Evolutionary conservation across 2,888 invertebrate genomes (phyloP).

Genomic region (Ecliptopera silaceata): DNA sequence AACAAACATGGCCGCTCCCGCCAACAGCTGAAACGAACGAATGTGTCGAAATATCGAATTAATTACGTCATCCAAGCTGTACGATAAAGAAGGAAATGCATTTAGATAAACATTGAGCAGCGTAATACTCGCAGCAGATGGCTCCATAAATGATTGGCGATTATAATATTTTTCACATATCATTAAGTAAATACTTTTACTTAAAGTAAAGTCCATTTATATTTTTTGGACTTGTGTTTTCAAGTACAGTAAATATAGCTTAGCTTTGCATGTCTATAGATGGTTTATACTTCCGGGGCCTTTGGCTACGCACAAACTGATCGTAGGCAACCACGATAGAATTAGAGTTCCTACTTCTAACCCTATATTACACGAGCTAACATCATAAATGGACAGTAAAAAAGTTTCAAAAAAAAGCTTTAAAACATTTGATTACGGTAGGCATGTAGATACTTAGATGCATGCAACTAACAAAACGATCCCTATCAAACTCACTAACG

Average conservation of each 20-base stretch:
- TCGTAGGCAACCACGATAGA: no score
- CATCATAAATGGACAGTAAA: no score
- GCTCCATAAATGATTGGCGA: slow-evolving; percentile 1
- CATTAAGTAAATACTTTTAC: no score
- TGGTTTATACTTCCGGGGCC: no score
- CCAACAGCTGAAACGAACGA: slow-evolving; percentile 49
- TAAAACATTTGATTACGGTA: slow-evolving; percentile 5
- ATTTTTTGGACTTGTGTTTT: no score
- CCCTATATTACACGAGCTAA: no score
- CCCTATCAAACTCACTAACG: slow-evolving; percentile 22
- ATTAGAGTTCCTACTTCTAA: no score
- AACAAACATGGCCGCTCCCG: slow-evolving; percentile 63
- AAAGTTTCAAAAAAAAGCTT: neutral
- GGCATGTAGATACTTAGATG: neutral
- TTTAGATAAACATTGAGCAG: slow-evolving; percentile 12
- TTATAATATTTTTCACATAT: slow-evolving; percentile 13
- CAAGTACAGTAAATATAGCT: no score
- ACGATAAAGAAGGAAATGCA: slow-evolving; percentile 35
- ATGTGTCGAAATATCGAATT: slow-evolving; percentile 61
- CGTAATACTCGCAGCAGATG: slow-evolving; percentile 18
- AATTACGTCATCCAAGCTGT: slow-evolving; percentile 46
- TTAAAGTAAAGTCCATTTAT: no score
- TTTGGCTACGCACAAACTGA: no score
- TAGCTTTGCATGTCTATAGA: no score
- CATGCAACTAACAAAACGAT: slow-evolving; percentile 14